phyloP scores from a whole-genome alignment of 2,797 vertebrate genomes.

The Lepilemur ruficaudatus region DNA sequence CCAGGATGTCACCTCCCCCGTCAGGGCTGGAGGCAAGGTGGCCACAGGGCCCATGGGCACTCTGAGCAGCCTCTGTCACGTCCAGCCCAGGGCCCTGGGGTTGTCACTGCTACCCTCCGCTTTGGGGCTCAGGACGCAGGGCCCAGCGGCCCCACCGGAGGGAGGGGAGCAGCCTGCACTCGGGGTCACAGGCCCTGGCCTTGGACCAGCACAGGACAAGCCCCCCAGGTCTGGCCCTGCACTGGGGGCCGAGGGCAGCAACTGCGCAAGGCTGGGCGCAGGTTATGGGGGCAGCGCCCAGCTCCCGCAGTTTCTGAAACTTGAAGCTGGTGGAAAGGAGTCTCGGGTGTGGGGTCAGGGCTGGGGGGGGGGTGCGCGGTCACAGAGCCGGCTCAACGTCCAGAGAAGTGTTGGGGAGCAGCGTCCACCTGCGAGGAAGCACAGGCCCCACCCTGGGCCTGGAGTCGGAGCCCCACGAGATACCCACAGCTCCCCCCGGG shows the following conservation, averaged over 20 bases:
- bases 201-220: background rate
- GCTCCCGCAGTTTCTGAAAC: background rate
- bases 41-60: background rate
- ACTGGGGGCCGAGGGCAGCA: background rate
- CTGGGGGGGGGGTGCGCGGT: background rate
- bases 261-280: background rate
- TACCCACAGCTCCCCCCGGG: background rate
- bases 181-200: background rate
- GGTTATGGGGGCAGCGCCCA: background rate
- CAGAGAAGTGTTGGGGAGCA: background rate
- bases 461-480: background rate
- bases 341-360: background rate
- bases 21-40: background rate
- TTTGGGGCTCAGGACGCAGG: background rate
- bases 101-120: fast-evolving
- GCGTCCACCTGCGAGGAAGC: no score
- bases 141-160: background rate
- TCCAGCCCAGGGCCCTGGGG: background rate
- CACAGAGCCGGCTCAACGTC: background rate
- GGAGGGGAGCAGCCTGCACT: background rate
- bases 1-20: background rate
- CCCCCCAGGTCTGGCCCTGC: fast-evolving
- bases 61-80: background rate
- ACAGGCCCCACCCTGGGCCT: background rate
- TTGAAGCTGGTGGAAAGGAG: background rate